phyloP scores from a whole-genome alignment of 2,797 vertebrate species.

The Cyclopterus lumpus region DNA sequence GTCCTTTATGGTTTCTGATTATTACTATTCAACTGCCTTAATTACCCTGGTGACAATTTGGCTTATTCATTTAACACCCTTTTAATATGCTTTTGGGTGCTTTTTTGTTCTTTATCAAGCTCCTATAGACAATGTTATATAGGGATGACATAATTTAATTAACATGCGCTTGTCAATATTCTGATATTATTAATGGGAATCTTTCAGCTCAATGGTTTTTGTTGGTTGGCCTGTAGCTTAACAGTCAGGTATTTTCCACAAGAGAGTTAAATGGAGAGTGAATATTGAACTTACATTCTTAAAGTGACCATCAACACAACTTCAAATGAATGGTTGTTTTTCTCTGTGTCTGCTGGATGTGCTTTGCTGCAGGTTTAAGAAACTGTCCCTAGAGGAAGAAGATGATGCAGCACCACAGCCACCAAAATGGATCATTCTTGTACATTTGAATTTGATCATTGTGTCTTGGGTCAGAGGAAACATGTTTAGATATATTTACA shows the following conservation, averaged over 20 bases:
- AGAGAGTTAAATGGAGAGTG: background rate
- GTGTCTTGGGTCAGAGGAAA: background rate
- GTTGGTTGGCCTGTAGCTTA: too few relatives aligned
- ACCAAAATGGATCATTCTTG: background rate
- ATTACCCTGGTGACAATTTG: background rate
- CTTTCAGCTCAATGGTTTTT: background rate
- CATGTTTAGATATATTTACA: background rate
- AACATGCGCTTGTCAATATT: background rate
- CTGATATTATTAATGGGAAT: background rate
- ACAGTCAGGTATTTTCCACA: too few relatives aligned
- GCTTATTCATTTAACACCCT: background rate
- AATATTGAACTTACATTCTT: too few relatives aligned
- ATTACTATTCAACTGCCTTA: background rate
- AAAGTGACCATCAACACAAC: too few relatives aligned
- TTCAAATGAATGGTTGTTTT: background rate
- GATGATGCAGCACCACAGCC: background rate
- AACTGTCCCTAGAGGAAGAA: background rate
- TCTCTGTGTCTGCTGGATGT: background rate
- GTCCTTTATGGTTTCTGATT: background rate
- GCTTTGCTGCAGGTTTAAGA: background rate
- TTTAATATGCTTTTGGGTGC: background rate
- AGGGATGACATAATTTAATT: background rate
- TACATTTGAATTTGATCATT: slow-evolving; percentile 1
- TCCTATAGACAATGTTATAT: background rate
- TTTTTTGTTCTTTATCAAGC: background rate